Evolutionary conservation across 2,888 invertebrate genomes (phyloP), one percentile per base, ranked within the genome.

Genomic region (Norana najaformis): DNA sequence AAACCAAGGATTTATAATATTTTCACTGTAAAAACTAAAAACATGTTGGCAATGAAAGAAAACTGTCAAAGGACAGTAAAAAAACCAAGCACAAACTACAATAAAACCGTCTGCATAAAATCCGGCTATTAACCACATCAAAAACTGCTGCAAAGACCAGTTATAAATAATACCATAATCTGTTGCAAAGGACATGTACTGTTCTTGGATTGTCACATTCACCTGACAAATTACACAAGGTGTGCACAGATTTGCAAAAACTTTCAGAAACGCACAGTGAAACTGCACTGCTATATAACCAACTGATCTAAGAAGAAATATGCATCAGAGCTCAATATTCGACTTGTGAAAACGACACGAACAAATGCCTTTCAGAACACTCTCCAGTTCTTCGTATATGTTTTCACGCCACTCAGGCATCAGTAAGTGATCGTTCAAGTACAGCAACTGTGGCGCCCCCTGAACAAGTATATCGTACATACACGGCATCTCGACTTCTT

Each of bases 351-450:
- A 47, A 34, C 88, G 39, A 88, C 94, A 94, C 4, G 94, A 93
- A 90, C 94, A 94, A 20, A 94, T 93, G 34, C 92, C 92, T 89
- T 92, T 93, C 35, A 94, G 92, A 35, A 93, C 93, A 89, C 93
- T 93, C 39, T 94, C 93, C 35, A 94, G 91, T 37, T 92, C 92
- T 0, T 91, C 91, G 88, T 93, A 93, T 36, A 92, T 91, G 11
- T 89, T 89, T 0, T 92, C 92, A 41, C 90, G 90, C 93, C 94
- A 94, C 38, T 93, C 93, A 3, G 90, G 88, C 41, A 93, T 92
- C 88, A 94, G 92, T 38, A 92, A 90, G 91, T 93, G 94, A 53
- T 93, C 93, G 91, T 94, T 94, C 37, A 94, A 91, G 85, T 93
- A 92, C 89, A 92, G 90, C 36, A 94, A 92, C 35, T 92, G 92